Evolutionary conservation across 2,113 vertebrate species (phyloP).

Genomic region (Phaethornis superciliosus): DNA sequence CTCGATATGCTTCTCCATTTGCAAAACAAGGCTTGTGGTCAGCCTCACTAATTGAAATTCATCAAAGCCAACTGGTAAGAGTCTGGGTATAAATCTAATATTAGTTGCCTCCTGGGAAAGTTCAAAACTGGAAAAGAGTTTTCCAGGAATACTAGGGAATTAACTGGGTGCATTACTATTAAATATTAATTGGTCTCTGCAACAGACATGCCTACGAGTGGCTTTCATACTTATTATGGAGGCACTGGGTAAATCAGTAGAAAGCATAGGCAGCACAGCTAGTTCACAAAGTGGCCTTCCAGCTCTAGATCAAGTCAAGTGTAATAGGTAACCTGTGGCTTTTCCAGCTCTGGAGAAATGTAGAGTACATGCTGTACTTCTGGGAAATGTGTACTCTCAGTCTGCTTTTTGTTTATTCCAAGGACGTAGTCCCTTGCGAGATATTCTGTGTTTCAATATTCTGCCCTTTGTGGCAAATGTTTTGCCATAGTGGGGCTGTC

Average conservation of each 20-base stretch:
- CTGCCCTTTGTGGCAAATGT: neutral
- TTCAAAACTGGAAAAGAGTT: slow-evolving; percentile 45
- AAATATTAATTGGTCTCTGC: slow-evolving; percentile 58
- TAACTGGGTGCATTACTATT: slow-evolving; percentile 62
- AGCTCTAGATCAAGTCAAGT: neutral
- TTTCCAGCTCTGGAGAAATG: neutral
- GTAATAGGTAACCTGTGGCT: neutral
- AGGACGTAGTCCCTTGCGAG: neutral
- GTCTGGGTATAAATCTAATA: slow-evolving; percentile 31
- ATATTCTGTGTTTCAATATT: neutral
- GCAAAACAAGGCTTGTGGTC: neutral
- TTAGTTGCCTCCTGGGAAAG: slow-evolving; percentile 29
- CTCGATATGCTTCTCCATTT: neutral
- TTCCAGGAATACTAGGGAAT: slow-evolving; percentile 60
- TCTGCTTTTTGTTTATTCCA: neutral
- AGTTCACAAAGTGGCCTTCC: neutral
- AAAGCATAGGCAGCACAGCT: neutral
- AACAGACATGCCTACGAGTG: neutral
- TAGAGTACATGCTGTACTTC: neutral
- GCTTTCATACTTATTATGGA: neutral
- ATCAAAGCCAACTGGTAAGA: slow-evolving; percentile 36
- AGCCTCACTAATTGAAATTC: slow-evolving; percentile 22
- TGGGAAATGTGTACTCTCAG: neutral
- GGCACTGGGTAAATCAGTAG: neutral
- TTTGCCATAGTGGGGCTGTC: neutral